Percentiles rank a stretch among this genome's conserved stretches.
Conservation (phyloP, 92 coral and sea anemone genomes). For the Porites divaricata region DNA sequence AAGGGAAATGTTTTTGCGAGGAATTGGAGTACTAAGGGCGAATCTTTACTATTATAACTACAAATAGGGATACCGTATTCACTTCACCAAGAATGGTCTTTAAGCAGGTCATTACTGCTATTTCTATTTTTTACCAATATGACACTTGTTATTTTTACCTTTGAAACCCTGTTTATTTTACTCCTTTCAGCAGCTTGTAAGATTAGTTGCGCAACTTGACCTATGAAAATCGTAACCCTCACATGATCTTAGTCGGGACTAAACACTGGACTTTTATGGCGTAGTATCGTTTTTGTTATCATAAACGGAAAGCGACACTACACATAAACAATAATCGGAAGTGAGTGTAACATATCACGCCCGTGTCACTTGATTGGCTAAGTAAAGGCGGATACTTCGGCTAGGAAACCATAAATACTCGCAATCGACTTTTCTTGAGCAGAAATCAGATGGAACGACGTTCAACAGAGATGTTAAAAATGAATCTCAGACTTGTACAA, state of each 20-base stretch:
- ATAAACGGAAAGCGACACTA: not conserved
- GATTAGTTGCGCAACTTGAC: not conserved
- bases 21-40: no score
- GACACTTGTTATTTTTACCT: no score
- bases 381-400: constrained; percentile 2
- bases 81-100: no score
- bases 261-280: constrained; percentile 21
- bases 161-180: no score
- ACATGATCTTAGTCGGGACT: not conserved
- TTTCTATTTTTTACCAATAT: no score
- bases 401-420: constrained; percentile 9
- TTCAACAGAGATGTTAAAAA: not conserved
- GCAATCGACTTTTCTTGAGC: not conserved
- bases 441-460: not conserved
- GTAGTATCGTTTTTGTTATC: not conserved
- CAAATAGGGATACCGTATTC: no score
- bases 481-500: constrained; percentile 3
- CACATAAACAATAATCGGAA: constrained; percentile 14
- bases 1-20: no score
- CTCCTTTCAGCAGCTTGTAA: no score
- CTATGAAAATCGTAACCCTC: not conserved
- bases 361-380: constrained; percentile 25
- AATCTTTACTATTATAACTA: no score
- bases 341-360: not conserved
- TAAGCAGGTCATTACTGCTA: no score